Percentiles rank a stretch among this genome's conserved stretches.
These are phyloP conservation scores for Coregonus sp. DNA, from an alignment of 2,797 vertebrate species.

Conservation along the genomic window DNA sequence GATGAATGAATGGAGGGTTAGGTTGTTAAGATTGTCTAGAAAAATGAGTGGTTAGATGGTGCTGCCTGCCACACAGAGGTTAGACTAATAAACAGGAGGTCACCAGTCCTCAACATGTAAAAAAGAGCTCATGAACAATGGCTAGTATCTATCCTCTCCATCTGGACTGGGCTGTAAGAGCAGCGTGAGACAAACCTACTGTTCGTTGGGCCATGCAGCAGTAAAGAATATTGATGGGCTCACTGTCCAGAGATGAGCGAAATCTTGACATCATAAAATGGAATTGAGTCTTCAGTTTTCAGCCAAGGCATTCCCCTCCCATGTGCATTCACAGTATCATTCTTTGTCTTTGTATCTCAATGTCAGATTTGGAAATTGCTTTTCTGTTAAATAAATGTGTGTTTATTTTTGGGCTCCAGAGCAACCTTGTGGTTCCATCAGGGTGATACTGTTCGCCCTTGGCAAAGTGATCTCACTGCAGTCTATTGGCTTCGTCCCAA, in stretches of 20 bases:
- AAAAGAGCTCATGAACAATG: slow-evolving; percentile 70
- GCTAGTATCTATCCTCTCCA: slow-evolving; percentile 61
- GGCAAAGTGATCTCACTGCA: slow-evolving; percentile 47
- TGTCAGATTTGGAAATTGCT: slow-evolving; percentile 62
- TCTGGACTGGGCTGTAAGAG: slow-evolving; percentile 59
- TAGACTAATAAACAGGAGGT: slow-evolving; percentile 69
- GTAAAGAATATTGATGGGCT: slow-evolving; percentile 66
- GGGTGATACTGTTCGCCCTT: slow-evolving; percentile 52
- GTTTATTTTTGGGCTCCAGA: slow-evolving; percentile 38
- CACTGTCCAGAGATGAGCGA: slow-evolving; percentile 21
- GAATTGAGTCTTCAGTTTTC: slow-evolving; percentile 45
- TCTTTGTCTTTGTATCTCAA: slow-evolving; percentile 51
- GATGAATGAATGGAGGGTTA: slow-evolving; percentile 24
- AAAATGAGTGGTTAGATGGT: slow-evolving; percentile 57
- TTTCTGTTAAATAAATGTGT: slow-evolving; percentile 42
- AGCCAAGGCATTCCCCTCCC: slow-evolving; percentile 33
- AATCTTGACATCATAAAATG: slow-evolving; percentile 41
- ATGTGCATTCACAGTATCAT: slow-evolving; percentile 26
- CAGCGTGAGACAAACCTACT: slow-evolving; percentile 37
- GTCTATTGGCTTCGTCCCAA: neutral
- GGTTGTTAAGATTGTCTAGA: slow-evolving; percentile 46
- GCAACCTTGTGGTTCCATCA: slow-evolving; percentile 41
- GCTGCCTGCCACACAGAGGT: slow-evolving; percentile 48
- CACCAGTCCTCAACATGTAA: slow-evolving; percentile 62
- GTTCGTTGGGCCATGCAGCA: slow-evolving; percentile 28